These are phyloP conservation scores for Pterostichus madidus DNA, from an alignment of 2,888 invertebrate species.

Conservation along the genomic window DNA sequence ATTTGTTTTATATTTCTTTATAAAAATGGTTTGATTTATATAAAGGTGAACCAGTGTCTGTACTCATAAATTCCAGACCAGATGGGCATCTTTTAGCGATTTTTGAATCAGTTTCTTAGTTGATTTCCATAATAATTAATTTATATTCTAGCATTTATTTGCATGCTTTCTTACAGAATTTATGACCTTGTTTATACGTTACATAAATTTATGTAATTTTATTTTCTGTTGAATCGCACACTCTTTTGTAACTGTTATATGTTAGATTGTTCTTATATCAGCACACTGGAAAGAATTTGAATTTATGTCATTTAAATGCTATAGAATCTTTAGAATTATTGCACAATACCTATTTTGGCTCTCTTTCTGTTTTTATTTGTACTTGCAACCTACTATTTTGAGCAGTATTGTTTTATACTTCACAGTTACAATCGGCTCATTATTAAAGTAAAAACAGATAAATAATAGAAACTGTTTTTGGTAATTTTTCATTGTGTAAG, in stretches of 20 bases:
- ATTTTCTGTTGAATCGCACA: neutral
- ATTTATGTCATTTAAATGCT: too few species aligned
- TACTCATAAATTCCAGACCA: constrained; percentile 33
- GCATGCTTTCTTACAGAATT: constrained; percentile 41
- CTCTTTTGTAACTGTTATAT: neutral
- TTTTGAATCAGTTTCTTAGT: neutral
- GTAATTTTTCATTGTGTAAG: too few species aligned
- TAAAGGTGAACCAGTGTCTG: constrained; percentile 41
- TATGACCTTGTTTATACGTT: constrained; percentile 38
- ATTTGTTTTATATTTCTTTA: constrained; percentile 1
- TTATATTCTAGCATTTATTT: constrained; percentile 52
- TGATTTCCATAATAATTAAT: constrained; percentile 55
- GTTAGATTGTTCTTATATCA: too few species aligned
- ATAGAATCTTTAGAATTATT: too few species aligned
- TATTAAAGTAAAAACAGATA: too few species aligned
- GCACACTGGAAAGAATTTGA: too few species aligned
- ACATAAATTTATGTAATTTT: constrained; percentile 42
- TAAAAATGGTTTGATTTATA: constrained; percentile 34
- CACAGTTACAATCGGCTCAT: too few species aligned
- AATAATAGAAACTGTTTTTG: too few species aligned
- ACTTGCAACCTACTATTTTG: too few species aligned
- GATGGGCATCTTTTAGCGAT: constrained; percentile 43
- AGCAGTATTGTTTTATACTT: too few species aligned
- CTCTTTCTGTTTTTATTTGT: too few species aligned
- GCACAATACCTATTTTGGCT: too few species aligned